phyloP scores from a whole-genome alignment of 2,113 vertebrate genomes.

The Donacobius atricapilla region DNA sequence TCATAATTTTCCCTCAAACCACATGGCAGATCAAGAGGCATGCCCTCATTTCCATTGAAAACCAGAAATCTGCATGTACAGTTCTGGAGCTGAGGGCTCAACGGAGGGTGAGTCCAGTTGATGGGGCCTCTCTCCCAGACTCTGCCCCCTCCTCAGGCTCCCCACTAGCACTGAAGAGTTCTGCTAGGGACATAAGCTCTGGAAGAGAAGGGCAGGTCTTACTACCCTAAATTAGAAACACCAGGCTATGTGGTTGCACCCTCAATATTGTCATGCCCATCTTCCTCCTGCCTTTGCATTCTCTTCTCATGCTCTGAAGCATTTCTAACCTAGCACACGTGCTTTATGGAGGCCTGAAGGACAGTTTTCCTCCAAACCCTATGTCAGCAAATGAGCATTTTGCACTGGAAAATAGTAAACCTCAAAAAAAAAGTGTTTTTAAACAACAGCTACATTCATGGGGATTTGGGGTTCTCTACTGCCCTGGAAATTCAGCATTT shows the following conservation, averaged over 20 bases:
- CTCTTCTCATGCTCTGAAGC: background rate
- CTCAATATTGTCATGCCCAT: background rate
- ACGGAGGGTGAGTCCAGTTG: rapidly evolving
- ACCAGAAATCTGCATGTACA: background rate
- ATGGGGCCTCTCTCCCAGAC: background rate
- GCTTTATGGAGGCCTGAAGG: background rate
- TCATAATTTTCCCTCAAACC: background rate
- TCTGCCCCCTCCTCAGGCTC: background rate
- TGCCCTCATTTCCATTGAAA: background rate
- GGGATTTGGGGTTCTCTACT: background rate
- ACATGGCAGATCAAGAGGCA: background rate
- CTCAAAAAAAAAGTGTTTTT: background rate
- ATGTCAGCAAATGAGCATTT: background rate
- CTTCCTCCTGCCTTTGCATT: background rate
- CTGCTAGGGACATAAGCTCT: background rate
- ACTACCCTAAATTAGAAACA: background rate
- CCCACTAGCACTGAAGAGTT: background rate
- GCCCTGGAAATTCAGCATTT: background rate
- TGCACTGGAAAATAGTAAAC: background rate
- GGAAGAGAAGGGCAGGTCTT: background rate
- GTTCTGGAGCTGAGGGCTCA: background rate
- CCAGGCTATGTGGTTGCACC: background rate
- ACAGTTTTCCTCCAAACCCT: background rate
- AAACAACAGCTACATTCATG: background rate
- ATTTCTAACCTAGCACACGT: background rate